Evolutionary conservation across 92 coral and sea anemone genomes (phyloP).

Genomic region (Epizoanthus fatuus): DNA sequence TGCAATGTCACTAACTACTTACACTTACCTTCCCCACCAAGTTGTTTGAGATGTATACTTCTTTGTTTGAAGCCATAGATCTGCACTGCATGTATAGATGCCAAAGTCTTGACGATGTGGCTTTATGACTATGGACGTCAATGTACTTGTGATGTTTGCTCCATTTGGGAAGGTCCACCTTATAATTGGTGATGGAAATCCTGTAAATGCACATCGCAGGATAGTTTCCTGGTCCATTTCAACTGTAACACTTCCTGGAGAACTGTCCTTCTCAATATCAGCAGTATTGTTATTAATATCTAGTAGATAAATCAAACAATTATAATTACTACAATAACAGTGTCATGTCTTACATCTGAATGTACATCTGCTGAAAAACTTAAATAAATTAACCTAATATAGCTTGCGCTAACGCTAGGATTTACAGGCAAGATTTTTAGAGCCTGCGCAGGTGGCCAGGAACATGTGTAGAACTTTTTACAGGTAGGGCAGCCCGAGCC

Average conservation of each 20-base stretch:
- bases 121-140: neutral
- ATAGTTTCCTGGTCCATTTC: neutral
- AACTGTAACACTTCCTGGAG: neutral
- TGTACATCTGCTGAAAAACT: no score
- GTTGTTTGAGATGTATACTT: neutral
- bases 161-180: neutral
- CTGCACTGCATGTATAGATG: conserved; percentile 12
- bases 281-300: neutral
- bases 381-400: no score
- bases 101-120: neutral
- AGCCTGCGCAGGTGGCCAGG: no score
- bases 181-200: neutral
- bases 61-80: neutral
- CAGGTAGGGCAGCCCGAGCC: no score
- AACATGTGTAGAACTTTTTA: no score
- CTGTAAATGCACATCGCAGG: conserved; percentile 2
- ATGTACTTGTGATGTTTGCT: neutral
- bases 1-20: no score
- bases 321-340: neutral
- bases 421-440: no score
- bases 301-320: neutral
- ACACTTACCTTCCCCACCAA: no score
- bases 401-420: no score
- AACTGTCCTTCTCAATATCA: neutral
- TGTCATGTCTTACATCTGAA: neutral